Conservation (phyloP, 2,888 invertebrate genomes). For the Listrodromus nycthemerus region DNA sequence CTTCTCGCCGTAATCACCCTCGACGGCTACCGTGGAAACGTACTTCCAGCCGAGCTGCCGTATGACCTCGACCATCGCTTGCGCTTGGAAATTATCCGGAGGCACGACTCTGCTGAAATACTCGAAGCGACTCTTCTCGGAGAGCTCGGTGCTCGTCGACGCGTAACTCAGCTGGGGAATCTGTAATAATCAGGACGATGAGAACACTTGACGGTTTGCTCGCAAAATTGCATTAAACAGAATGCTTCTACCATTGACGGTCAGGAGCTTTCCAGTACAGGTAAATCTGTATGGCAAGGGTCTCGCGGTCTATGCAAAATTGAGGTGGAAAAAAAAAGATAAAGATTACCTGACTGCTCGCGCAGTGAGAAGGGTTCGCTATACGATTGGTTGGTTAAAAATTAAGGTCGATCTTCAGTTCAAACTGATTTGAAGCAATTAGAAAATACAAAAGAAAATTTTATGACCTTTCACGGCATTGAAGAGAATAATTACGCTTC, state of each 20-base stretch:
- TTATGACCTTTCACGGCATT: too few relatives aligned
- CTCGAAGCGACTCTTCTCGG: slow-evolving; percentile 89
- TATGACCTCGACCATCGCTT: slow-evolving; percentile 89
- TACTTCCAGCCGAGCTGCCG: slow-evolving; percentile 90
- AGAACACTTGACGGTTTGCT: slow-evolving; percentile 22
- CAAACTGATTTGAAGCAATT: too few relatives aligned
- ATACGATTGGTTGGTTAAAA: too few relatives aligned
- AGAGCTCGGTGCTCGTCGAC: slow-evolving; percentile 89
- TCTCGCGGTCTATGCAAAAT: too few relatives aligned
- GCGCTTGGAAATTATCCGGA: slow-evolving; percentile 90
- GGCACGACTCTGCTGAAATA: slow-evolving; percentile 90
- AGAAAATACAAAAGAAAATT: too few relatives aligned
- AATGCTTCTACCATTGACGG: background rate
- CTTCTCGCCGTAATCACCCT: slow-evolving; percentile 91
- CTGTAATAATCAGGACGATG: slow-evolving; percentile 79
- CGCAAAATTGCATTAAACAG: slow-evolving; percentile 17
- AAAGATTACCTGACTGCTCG: too few relatives aligned
- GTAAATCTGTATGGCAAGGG: too few relatives aligned
- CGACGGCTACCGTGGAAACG: slow-evolving; percentile 91
- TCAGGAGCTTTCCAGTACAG: too few relatives aligned
- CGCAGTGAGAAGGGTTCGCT: too few relatives aligned
- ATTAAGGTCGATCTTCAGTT: too few relatives aligned
- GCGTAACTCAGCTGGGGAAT: slow-evolving; percentile 91
- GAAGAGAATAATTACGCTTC: too few relatives aligned
- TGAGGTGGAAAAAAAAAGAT: too few relatives aligned